These are phyloP conservation scores for Solenodon paradoxus DNA, from an alignment of 2,113 vertebrate species.

Conservation along the genomic window DNA sequence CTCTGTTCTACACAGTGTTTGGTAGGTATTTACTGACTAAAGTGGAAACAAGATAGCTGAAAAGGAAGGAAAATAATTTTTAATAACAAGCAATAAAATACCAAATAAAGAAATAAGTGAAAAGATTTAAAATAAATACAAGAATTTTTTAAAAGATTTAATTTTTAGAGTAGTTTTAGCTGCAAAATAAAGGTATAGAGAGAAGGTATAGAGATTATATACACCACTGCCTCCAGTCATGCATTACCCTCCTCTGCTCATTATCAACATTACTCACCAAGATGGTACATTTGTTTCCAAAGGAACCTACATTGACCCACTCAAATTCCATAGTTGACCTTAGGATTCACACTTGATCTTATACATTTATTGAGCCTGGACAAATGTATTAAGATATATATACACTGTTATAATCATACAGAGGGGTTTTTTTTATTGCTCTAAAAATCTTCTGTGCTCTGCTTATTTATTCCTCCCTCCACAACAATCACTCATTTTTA, in stretches of 20 bases:
- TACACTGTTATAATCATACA: not conserved
- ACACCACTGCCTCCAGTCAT: not conserved
- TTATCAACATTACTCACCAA: not conserved
- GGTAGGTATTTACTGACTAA: not conserved
- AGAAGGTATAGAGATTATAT: not conserved
- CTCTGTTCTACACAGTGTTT: not conserved
- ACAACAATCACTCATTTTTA: not conserved
- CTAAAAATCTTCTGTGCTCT: not conserved
- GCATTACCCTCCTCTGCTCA: too few relatives aligned
- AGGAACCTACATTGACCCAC: not conserved
- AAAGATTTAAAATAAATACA: not conserved
- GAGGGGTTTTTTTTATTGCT: too few relatives aligned
- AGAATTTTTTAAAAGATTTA: not conserved
- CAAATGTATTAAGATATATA: not conserved
- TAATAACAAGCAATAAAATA: not conserved
- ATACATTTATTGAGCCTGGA: not conserved
- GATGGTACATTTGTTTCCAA: not conserved
- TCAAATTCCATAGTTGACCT: not conserved
- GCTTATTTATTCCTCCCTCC: not conserved
- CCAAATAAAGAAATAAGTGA: not conserved
- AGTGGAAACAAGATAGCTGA: not conserved
- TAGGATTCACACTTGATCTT: not conserved
- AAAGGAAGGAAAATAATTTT: not conserved
- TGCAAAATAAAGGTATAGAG: not conserved
- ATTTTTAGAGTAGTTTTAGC: not conserved